Conservation (phyloP, 2,888 invertebrate genomes). For the Eupithecia centaureata region DNA sequence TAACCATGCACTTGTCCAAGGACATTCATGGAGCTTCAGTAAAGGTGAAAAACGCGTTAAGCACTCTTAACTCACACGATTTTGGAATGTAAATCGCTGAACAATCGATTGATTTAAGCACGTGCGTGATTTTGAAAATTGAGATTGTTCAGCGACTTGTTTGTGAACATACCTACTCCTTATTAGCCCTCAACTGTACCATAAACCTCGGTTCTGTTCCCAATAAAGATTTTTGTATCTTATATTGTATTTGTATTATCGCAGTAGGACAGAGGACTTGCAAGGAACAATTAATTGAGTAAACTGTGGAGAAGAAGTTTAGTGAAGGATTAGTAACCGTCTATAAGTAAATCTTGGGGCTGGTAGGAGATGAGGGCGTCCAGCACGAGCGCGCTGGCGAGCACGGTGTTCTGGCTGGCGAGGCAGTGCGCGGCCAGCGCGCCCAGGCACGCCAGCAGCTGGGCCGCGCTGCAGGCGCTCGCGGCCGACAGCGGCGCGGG, state of each 20-base stretch:
- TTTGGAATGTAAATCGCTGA: too few species aligned
- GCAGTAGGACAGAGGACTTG: too few species aligned
- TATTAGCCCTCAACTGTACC: too few species aligned
- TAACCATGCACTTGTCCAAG: background rate
- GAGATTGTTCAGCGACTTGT: background rate
- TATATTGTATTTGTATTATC: too few species aligned
- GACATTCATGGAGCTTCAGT: too few species aligned
- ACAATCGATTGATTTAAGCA: background rate
- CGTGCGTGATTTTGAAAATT: background rate
- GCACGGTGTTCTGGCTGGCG: slow-evolving; percentile 55
- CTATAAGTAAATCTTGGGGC: slow-evolving; percentile 59
- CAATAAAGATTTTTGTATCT: too few species aligned
- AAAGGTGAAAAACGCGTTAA: too few species aligned
- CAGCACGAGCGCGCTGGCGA: slow-evolving; percentile 71
- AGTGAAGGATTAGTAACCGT: slow-evolving; percentile 34
- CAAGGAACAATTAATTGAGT: too few species aligned
- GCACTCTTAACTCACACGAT: too few species aligned
- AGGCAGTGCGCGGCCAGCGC: slow-evolving; percentile 57
- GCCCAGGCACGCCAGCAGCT: slow-evolving; percentile 69
- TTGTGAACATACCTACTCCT: background rate
- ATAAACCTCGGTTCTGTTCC: too few species aligned
- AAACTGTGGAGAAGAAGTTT: too few species aligned
- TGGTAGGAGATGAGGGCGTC: slow-evolving; percentile 71
- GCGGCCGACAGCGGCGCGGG: slow-evolving; percentile 68
- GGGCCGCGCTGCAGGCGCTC: slow-evolving; percentile 75